Conservation (phyloP, 2,797 vertebrate species). For the Hafferia zeledoni region DNA sequence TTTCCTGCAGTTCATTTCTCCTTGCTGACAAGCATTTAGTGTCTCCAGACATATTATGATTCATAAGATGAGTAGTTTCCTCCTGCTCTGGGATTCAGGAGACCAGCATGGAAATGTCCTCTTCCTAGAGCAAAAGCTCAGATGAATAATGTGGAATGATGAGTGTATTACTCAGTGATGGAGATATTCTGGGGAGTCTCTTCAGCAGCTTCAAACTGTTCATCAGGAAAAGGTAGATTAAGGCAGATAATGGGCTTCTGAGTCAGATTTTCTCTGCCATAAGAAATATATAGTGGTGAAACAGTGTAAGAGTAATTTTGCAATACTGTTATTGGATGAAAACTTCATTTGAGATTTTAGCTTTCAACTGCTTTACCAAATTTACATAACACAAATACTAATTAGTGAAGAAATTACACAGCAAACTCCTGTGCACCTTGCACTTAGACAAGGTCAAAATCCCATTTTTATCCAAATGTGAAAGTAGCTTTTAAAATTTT, state of each 20-base stretch:
- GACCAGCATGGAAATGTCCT: background rate
- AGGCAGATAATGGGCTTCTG: background rate
- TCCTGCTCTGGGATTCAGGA: background rate
- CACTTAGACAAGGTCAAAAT: background rate
- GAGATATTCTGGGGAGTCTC: background rate
- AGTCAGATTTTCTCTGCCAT: background rate
- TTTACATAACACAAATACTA: background rate
- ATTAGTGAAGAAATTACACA: background rate
- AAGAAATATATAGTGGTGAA: background rate
- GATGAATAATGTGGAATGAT: background rate
- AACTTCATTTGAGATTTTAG: conserved; percentile 3
- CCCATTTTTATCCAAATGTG: background rate
- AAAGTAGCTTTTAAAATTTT: background rate
- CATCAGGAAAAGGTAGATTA: background rate
- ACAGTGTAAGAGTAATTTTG: background rate
- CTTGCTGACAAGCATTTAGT: background rate
- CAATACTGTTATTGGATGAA: background rate
- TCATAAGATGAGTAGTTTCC: background rate
- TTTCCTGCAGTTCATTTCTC: background rate
- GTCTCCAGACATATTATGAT: background rate
- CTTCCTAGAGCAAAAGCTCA: conserved; percentile 9
- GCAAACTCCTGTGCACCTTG: background rate
- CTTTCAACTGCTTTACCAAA: background rate
- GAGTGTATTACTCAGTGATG: background rate
- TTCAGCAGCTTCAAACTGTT: background rate